phyloP scores from a whole-genome alignment of 2,797 vertebrate genomes.

The Heliangelus exortis region DNA sequence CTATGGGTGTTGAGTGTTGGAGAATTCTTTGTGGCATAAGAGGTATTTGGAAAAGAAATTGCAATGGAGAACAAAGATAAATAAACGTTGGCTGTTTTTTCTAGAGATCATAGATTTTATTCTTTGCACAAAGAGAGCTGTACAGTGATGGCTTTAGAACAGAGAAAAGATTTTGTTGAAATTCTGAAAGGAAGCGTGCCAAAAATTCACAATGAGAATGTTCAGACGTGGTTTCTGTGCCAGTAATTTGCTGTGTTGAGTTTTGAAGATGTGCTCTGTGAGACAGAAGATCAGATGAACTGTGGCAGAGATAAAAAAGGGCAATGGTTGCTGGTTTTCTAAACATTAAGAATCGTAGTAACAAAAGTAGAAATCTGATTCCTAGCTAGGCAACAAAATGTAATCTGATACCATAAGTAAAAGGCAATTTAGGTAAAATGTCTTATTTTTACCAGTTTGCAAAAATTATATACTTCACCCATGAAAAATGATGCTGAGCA shows the following conservation, averaged over 20 bases:
- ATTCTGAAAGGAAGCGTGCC: slow-evolving; percentile 10
- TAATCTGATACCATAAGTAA: neutral
- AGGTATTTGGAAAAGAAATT: neutral
- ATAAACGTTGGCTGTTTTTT: neutral
- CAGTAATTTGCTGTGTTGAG: neutral
- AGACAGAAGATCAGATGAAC: neutral
- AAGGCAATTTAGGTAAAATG: neutral
- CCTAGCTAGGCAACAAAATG: neutral
- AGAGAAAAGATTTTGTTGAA: slow-evolving; percentile 22
- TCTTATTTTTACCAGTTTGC: neutral
- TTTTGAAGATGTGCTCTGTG: neutral
- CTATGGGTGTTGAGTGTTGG: neutral
- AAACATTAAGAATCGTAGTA: neutral
- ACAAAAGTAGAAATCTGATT: neutral
- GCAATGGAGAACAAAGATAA: slow-evolving; percentile 4
- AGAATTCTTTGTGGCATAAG: neutral
- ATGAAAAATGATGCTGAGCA: neutral
- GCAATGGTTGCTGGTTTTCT: neutral
- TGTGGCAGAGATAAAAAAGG: neutral
- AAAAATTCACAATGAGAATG: slow-evolving; percentile 11
- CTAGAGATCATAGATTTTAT: neutral
- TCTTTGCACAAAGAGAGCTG: neutral
- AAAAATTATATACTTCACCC: neutral
- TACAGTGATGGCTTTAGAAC: neutral
- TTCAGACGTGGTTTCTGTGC: slow-evolving; percentile 9